Evolutionary conservation across 2,888 invertebrate species (phyloP), one percentile per base, ranked within the genome.

Genomic region (Cephus pygmeus): DNA sequence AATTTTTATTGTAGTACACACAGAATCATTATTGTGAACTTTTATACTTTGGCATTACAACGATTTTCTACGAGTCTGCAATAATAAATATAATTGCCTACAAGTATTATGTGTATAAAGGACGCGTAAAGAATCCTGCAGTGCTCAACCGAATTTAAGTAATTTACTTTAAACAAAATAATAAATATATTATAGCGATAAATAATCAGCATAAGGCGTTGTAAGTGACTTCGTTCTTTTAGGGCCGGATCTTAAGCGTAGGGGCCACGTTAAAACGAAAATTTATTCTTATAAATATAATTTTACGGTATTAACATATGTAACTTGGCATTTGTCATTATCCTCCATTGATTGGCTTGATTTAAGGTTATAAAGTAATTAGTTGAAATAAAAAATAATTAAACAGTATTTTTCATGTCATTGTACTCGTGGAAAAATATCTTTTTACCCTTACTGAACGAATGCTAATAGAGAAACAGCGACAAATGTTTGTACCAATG

Each of bases 1-100:
- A 69, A 78, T 76, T 76, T 75, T 71, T 35, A 40, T 75, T 76
- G 34, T 69, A 36, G n/a, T 12, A 69, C 31, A 56, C 12, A 31
- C 33, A 15, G 23, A 15, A 23, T 23, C 6, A 9, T 56, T 56
- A 40, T 9, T 23, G 15, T 9, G 23, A 23, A 56, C 23, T 56
- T 56, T 56, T 56, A 23, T 23, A 56, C 6, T 56, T 56, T 56
- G 15, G 9, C 9, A 23, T 56, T 56, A 6, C 56, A 15, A 56
- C 23, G 23, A 23, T 0, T 56, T 15, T 56, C 56, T 23, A 56
- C 56, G 56, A 6, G 56, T 40, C 9, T 56, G 56, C 56, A 23
- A 23, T 56, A 56, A 56, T 56, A 56, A 56, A 56, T 56, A 1
- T 56, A 56, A 56, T 56, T 56, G 56, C 2, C 23, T 56, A 23